Conservation (phyloP, 2,888 invertebrate species). For the Pollenia amentaria region DNA sequence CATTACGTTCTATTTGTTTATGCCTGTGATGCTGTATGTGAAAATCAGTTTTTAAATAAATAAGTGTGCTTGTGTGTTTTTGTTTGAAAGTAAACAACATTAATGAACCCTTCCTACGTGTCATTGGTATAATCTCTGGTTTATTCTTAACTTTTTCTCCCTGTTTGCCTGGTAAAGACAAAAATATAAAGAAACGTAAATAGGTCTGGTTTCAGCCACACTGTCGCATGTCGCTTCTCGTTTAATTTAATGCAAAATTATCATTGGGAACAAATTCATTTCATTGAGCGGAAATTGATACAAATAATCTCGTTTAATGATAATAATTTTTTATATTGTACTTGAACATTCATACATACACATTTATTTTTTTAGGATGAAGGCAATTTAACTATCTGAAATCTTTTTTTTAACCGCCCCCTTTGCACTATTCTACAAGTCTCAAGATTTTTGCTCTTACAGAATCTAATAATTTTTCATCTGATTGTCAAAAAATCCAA, state of each 20-base stretch:
- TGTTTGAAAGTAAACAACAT: constrained; percentile 8
- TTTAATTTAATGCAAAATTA: constrained; percentile 23
- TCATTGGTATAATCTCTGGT: neutral
- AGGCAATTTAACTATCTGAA: neutral
- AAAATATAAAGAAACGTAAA: neutral
- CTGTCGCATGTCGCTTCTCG: neutral
- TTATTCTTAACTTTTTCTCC: neutral
- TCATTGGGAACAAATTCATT: constrained; percentile 19
- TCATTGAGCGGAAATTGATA: constrained; percentile 33
- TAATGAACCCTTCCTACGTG: constrained; percentile 27
- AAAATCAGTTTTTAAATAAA: neutral
- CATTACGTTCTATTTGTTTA: neutral
- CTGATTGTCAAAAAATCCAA: no score
- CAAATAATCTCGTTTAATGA: constrained; percentile 32
- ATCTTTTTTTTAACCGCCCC: neutral
- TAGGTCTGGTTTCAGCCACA: neutral
- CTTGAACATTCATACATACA: no score
- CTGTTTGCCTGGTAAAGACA: no score
- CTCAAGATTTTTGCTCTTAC: no score
- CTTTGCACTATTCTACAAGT: no score
- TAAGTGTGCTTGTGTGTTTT: neutral
- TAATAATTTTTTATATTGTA: neutral
- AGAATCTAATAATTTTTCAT: no score
- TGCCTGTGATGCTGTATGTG: constrained; percentile 5
- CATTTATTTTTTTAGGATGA: neutral